A percentile compares a stretch with the other conserved stretches of the same genome.
Conservation (phyloP, 1,140 invertebrate genomes). For the Rhynchophorus ferrugineus region DNA sequence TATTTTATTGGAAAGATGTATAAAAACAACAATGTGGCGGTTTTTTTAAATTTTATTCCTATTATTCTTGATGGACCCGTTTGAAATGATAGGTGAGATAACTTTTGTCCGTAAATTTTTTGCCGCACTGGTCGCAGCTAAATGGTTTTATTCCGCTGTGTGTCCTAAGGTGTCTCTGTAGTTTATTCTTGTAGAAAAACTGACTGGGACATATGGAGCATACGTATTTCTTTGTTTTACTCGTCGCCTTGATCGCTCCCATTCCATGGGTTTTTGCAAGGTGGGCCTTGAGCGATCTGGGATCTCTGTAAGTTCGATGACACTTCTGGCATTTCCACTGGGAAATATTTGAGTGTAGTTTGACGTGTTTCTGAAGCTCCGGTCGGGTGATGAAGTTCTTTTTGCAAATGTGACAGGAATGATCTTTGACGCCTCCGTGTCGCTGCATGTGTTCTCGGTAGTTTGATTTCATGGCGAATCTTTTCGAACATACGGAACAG, state of each 20-base stretch:
- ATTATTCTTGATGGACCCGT: slow-evolving; percentile 27
- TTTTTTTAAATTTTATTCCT: too few species aligned
- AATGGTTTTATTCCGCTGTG: slow-evolving; percentile 66
- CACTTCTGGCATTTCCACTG: slow-evolving; percentile 31
- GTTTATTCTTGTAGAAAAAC: slow-evolving; percentile 50
- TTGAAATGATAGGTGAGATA: slow-evolving; percentile 29
- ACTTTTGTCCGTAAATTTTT: slow-evolving; percentile 41
- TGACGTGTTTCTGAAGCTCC: slow-evolving; percentile 30
- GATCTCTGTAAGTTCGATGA: slow-evolving; percentile 33
- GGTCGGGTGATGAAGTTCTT: slow-evolving; percentile 53
- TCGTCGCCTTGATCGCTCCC: slow-evolving; percentile 23
- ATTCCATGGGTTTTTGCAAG: slow-evolving; percentile 30
- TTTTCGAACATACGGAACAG: slow-evolving; percentile 25
- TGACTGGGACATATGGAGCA: slow-evolving; percentile 40
- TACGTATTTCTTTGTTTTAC: slow-evolving; percentile 25
- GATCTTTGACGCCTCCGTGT: slow-evolving; percentile 61
- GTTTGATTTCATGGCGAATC: slow-evolving; percentile 30
- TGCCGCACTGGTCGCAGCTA: slow-evolving; percentile 53
- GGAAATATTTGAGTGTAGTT: slow-evolving; percentile 27
- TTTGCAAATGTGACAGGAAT: slow-evolving; percentile 61
- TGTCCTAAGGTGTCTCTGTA: slow-evolving; percentile 55
- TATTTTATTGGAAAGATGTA: too few species aligned
- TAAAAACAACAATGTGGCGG: too few species aligned
- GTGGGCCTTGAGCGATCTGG: slow-evolving; percentile 25
- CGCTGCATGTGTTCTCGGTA: slow-evolving; percentile 60